Percentiles rank a stretch among this genome's conserved stretches.
Evolutionary conservation across 2,888 invertebrate species (phyloP).

Genomic region (Ethmia dodecea): DNA sequence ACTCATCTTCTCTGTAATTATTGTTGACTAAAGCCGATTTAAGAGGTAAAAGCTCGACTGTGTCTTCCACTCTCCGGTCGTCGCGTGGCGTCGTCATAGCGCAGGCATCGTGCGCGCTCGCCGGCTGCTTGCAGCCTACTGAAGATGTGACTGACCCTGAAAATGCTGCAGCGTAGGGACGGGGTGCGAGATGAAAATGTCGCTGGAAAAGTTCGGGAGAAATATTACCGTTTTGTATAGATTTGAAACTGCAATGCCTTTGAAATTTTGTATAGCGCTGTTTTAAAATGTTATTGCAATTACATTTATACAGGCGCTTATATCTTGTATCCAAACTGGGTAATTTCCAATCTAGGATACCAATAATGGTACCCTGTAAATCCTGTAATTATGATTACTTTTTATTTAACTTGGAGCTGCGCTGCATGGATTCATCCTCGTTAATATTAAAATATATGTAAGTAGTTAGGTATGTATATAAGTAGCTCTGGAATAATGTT

Average conservation of each 20-base stretch:
- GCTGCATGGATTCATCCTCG: too few relatives aligned
- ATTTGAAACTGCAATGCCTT: neutral
- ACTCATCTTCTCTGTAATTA: constrained; percentile 58
- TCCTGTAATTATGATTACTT: too few relatives aligned
- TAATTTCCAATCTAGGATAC: too few relatives aligned
- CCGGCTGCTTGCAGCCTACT: constrained; percentile 50
- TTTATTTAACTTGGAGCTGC: too few relatives aligned
- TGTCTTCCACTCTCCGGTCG: constrained; percentile 50
- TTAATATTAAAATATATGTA: too few relatives aligned
- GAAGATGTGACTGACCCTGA: constrained; percentile 43
- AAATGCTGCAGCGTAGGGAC: constrained; percentile 54
- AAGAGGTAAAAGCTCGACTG: constrained; percentile 62
- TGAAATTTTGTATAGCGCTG: neutral
- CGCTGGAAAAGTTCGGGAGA: too few relatives aligned
- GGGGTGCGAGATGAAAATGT: constrained; percentile 16
- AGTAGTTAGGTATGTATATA: too few relatives aligned
- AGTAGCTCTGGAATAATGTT: too few relatives aligned
- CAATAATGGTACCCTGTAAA: too few relatives aligned
- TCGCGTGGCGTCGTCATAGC: constrained; percentile 59
- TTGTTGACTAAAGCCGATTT: constrained; percentile 68
- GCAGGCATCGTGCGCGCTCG: constrained; percentile 44
- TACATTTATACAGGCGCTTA: neutral
- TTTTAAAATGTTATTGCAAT: neutral
- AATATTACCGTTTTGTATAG: neutral
- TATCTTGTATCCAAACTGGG: too few relatives aligned